Conservation (phyloP, 92 coral and sea anemone genomes). For the Epizoanthus stellaris region DNA sequence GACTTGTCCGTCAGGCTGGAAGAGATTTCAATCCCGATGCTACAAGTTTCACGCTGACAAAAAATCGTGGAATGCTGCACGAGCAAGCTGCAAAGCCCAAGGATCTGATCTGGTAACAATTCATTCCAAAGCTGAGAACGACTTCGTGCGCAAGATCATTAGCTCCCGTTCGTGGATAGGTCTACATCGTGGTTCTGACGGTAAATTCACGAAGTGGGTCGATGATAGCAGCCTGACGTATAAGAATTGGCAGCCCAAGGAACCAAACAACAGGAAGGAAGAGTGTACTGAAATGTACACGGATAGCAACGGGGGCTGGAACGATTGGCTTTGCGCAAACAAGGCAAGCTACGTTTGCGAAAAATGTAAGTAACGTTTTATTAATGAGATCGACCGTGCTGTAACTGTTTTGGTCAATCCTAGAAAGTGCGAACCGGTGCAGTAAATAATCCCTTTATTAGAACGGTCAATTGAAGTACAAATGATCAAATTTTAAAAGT, state of each 20-base stretch:
- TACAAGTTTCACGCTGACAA: neutral
- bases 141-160: neutral
- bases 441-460: neutral
- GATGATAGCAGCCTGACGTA: neutral
- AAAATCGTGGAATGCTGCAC: neutral
- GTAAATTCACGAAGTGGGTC: neutral
- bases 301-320: neutral
- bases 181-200: neutral
- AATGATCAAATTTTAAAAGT: neutral
- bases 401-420: neutral
- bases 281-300: neutral
- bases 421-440: neutral
- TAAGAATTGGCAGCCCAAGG: neutral
- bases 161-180: neutral
- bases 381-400: neutral
- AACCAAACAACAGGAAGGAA: neutral
- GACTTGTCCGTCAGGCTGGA: slow-evolving; percentile 11
- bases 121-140: slow-evolving; percentile 4
- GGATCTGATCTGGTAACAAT: slow-evolving; percentile 1
- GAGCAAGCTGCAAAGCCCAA: neutral
- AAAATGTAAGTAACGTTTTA: neutral
- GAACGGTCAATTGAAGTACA: neutral
- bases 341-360: no score
- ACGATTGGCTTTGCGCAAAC: neutral
- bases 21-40: neutral